Evolutionary conservation across 2,797 vertebrate genomes (phyloP).

Genomic region (Anguilla obscura): DNA sequence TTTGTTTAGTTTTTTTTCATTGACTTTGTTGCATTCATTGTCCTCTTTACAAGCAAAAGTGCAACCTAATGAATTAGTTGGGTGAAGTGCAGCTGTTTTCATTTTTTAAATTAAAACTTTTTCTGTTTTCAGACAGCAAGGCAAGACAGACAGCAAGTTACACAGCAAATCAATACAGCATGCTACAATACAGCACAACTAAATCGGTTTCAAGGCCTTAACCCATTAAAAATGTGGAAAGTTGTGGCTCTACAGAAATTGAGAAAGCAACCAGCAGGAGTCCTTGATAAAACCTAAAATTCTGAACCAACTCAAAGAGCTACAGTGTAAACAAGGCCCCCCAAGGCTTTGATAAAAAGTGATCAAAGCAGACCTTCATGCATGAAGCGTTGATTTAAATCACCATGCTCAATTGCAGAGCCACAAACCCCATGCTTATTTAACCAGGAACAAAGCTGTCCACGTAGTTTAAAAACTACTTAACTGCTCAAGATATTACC

Average conservation of each 20-base stretch:
- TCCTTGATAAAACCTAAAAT: not conserved
- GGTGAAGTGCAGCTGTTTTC: too few species aligned
- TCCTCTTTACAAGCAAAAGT: too few species aligned
- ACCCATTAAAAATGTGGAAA: not conserved
- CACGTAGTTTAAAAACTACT: not conserved
- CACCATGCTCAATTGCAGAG: not conserved
- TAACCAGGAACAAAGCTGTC: not conserved
- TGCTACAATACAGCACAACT: too few species aligned
- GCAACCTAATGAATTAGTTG: too few species aligned
- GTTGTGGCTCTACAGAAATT: not conserved
- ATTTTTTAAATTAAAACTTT: too few species aligned
- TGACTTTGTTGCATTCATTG: too few species aligned
- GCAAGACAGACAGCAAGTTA: not conserved
- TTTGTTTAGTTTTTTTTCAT: too few species aligned
- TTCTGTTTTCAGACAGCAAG: not conserved
- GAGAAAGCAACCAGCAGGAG: not conserved
- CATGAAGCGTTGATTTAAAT: not conserved
- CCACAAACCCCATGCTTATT: not conserved
- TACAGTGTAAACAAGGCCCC: not conserved
- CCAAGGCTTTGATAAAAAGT: not conserved
- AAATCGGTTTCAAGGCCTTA: too few species aligned
- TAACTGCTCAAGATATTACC: not conserved
- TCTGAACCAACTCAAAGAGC: not conserved
- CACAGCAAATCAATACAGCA: not conserved
- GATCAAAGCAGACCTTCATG: not conserved